Conservation (phyloP, 1,140 invertebrate species). For the Ditylenchus dipsaci region DNA sequence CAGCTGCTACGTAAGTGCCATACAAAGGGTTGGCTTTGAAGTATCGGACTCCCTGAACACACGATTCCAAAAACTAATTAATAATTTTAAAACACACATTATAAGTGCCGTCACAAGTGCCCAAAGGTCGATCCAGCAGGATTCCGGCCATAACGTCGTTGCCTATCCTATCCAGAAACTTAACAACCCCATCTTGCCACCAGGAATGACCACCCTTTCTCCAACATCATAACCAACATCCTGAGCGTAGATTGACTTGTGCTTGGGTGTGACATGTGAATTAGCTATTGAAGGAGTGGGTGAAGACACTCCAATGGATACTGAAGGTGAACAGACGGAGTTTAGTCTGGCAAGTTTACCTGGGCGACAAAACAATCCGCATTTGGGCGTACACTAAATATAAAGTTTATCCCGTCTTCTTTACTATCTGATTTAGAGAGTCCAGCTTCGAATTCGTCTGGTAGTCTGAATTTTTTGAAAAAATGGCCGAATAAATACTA, state of each 20-base stretch:
- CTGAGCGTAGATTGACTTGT: constrained; percentile 28
- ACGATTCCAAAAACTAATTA: constrained; percentile 4
- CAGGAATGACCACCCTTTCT: constrained; percentile 36
- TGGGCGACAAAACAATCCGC: constrained; percentile 44
- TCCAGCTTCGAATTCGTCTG: too few species aligned
- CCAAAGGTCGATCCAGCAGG: constrained; percentile 61
- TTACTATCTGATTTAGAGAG: too few species aligned
- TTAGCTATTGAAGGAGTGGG: constrained; percentile 33
- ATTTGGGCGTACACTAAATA: constrained; percentile 36
- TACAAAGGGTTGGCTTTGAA: constrained; percentile 44
- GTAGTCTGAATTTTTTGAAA: too few species aligned
- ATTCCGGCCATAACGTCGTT: constrained; percentile 62
- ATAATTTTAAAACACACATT: constrained; percentile 43
- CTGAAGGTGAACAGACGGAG: not conserved
- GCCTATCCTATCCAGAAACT: constrained; percentile 61
- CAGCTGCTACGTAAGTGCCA: constrained; percentile 37
- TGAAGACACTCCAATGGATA: constrained; percentile 12
- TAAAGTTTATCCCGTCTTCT: not conserved
- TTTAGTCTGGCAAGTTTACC: constrained; percentile 30
- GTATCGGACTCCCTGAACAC: constrained; percentile 38
- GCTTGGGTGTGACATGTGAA: constrained; percentile 8
- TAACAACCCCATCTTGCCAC: constrained; percentile 44
- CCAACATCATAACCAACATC: constrained; percentile 46
- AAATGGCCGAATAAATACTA: constrained; percentile 10
- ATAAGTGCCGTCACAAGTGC: constrained; percentile 61